Base-by-base conservation (phyloP, 1,140 invertebrate species). In the Diorhabda sublineata region DNA sequence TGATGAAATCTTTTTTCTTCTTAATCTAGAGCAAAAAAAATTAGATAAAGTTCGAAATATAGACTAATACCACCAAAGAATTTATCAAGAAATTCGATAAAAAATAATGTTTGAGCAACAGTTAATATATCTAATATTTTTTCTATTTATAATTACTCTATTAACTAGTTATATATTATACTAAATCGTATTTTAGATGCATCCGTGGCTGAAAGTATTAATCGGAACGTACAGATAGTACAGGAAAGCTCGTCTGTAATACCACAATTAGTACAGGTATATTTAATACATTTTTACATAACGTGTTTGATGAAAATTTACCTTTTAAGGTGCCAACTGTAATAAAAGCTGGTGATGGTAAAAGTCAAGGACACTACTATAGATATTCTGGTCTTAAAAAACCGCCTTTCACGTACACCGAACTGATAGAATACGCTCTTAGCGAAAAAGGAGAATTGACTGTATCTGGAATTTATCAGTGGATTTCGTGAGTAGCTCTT, bases 391-490 rank as follows among this genome's bases (percentile, higher is more conserved):
- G 82, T 5, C 84, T 84, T 45, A 90, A 87, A 76, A 94, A 94
- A 76, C 92, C 92, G 43, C 91, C 91, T 0, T 92, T 91, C 73
- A 94, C 92, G 0, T 95, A 95, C 74, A 94, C 92, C 1, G 92
- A 95, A 80, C 84, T 95, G 66, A 95, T 95, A 70, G 92, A 94
- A 81, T 88, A 91, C 76, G 93, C 93, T 58, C 79, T 95, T 61
- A 86, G 87, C 75, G 92, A 94, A 78, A 91, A 88, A 76, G 91
- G 92, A 60, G 91, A 93, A 80, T 82, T 95, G 60, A 94, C 92
- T 2, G 93, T 95, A n/a, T 94, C 92, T 5, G 92, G 90, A 45
- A 94, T 95, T 75, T 95, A 95, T 80, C 90, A 92, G 72, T 95
- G 92, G 92, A 95, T 95, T 74, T 93, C 92, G 93, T 95, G 85